Base-by-base conservation (phyloP, 2,888 invertebrate genomes). In the Nomada ferruginata region DNA sequence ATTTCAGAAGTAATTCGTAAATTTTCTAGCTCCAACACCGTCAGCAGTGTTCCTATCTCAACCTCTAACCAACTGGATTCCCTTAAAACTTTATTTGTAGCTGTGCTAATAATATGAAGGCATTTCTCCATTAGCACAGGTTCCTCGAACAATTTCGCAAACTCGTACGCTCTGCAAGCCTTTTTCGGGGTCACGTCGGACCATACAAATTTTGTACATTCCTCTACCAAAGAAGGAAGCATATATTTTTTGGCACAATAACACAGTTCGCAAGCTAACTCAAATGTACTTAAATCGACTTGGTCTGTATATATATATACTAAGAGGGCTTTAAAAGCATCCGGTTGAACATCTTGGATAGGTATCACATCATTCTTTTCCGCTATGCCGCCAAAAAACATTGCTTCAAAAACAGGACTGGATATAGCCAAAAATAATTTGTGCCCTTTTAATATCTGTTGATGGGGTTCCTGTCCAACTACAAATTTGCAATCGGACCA, bases 191-290 rank as follows among this genome's bases (percentile, higher is more conserved):
- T 96, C 53, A 97, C 93, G 92, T 97, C 97, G 0, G 96, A 96
- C 97, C 97, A 97, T n/a, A 98, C 94, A 90, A 96, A 97, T 83
- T 96, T 95, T 0, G 97, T 97, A 91, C 98, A 98, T 88, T 97
- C 96, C 85, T 97, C 96, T 0, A 97, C 97, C 11, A 98, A 94
- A 92, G 96, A 96, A 0, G 97, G 97, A 74, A 98, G 93, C 96
- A 98, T 97, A 89, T 98, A 98, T 91, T 98, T 98, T 91, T 98
- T 98, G 13, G 97, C 97, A 73, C 97, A 97, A 92, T 98, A 98
- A 91, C 97, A 98, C 52, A 98, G 93, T 90, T 98, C 97, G 92
- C 97, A 97, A 0, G 97, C 97, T 91, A 97, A 96, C 89, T 97
- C 97, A 92, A 98, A 97, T 0, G 97, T 97, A 79, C 96, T 95